Percentiles rank a stretch among this genome's conserved stretches.
Evolutionary conservation across 1,140 invertebrate genomes (phyloP).

Genomic region (Dreissena rostriformis): DNA sequence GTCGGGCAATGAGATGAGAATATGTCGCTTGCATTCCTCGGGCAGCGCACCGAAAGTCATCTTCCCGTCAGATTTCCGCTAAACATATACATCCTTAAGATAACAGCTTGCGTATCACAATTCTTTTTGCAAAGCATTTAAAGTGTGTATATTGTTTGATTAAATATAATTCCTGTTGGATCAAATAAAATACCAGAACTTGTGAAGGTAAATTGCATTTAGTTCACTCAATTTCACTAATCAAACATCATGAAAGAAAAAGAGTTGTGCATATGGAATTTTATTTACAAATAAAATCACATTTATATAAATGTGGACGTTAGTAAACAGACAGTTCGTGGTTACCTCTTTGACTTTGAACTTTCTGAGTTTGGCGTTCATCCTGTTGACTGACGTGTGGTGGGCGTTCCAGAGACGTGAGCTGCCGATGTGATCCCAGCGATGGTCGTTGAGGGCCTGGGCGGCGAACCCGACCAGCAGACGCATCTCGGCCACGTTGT

Average conservation of each 20-base stretch:
- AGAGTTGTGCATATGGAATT: too few relatives aligned
- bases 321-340: neutral
- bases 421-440: conserved; percentile 93
- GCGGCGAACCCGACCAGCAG: conserved; percentile 89
- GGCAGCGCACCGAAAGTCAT: conserved; percentile 95
- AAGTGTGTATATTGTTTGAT: too few relatives aligned
- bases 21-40: conserved; percentile 95
- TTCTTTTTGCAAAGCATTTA: too few relatives aligned
- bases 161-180: too few relatives aligned
- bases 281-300: too few relatives aligned
- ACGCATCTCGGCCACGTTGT: conserved; percentile 92
- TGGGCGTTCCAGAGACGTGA: conserved; percentile 95
- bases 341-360: conserved; percentile 83
- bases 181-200: too few relatives aligned
- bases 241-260: too few relatives aligned
- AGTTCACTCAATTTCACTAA: too few relatives aligned
- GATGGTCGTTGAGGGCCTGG: conserved; percentile 87
- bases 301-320: too few relatives aligned
- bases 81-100: conserved; percentile 62
- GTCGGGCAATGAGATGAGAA: conserved; percentile 94
- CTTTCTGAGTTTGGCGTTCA: conserved; percentile 90
- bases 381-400: conserved; percentile 90
- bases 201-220: too few relatives aligned
- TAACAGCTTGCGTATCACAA: too few relatives aligned
- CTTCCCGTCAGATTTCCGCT: conserved; percentile 91